phyloP scores from a whole-genome alignment of 1,140 invertebrate genomes.

The Cepaea nemoralis region DNA sequence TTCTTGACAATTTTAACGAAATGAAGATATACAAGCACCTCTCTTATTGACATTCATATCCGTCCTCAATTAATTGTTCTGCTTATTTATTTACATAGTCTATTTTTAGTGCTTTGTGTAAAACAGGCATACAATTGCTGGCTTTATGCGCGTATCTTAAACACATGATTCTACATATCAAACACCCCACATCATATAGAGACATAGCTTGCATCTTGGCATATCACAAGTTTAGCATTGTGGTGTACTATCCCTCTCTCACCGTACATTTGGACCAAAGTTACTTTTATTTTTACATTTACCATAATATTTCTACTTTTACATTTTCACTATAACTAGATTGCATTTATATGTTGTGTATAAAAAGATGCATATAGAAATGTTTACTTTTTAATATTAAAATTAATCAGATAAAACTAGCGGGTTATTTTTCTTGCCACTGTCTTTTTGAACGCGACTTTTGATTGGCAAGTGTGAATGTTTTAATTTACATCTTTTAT shows the following conservation, averaged over 20 bases:
- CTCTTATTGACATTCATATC: background rate
- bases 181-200: background rate
- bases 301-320: too few relatives aligned
- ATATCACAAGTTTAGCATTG: background rate
- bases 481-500: too few relatives aligned
- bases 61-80: background rate
- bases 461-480: too few relatives aligned
- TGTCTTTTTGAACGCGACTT: too few relatives aligned
- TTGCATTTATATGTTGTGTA: background rate
- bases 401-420: too few relatives aligned
- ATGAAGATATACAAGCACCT: background rate
- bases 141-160: background rate
- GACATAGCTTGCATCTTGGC: background rate
- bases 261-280: background rate
- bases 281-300: too few relatives aligned
- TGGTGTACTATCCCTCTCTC: background rate
- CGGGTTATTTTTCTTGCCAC: too few relatives aligned
- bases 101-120: background rate
- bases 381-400: too few relatives aligned
- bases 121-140: background rate
- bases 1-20: background rate
- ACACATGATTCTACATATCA: background rate
- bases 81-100: background rate
- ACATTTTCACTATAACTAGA: background rate
- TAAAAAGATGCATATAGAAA: too few relatives aligned